These are phyloP conservation scores for Meteorus sp. DNA, from an alignment of 1,140 invertebrate genomes.

Conservation along the genomic window DNA sequence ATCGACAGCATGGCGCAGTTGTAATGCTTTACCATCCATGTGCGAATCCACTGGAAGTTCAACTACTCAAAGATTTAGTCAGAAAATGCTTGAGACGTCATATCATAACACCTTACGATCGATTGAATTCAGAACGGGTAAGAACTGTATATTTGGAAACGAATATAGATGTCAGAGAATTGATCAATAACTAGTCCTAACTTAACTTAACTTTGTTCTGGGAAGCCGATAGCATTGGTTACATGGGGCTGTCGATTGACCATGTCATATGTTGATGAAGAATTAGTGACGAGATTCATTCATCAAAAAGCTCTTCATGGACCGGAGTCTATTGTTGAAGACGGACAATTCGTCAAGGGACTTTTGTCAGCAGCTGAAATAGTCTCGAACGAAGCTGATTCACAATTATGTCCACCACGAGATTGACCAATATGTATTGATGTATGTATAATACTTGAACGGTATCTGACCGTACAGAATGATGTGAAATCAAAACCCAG, in stretches of 20 bases:
- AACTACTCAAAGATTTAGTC: slow-evolving; percentile 67
- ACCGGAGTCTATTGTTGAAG: slow-evolving; percentile 63
- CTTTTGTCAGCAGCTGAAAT: slow-evolving; percentile 61
- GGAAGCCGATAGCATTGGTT: slow-evolving; percentile 74
- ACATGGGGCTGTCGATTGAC: slow-evolving; percentile 75
- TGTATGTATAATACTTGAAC: background rate
- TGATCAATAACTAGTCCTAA: slow-evolving; percentile 16
- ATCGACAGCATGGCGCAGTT: slow-evolving; percentile 74
- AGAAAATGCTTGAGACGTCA: slow-evolving; percentile 75
- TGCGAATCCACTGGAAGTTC: slow-evolving; percentile 69
- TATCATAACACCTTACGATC: slow-evolving; percentile 76
- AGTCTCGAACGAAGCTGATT: slow-evolving; percentile 60
- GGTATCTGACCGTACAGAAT: too few relatives aligned
- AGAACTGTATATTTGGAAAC: slow-evolving; percentile 44
- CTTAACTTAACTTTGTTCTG: slow-evolving; percentile 36
- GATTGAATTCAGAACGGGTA: slow-evolving; percentile 66
- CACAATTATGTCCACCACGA: slow-evolving; percentile 56
- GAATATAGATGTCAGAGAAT: background rate
- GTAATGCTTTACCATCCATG: slow-evolving; percentile 90
- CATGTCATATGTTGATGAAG: slow-evolving; percentile 71
- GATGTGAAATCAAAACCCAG: too few relatives aligned
- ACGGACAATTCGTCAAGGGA: slow-evolving; percentile 67
- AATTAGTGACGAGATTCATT: slow-evolving; percentile 67
- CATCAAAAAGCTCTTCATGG: slow-evolving; percentile 66
- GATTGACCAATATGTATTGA: slow-evolving; percentile 6